These are phyloP conservation scores for Calephelis virginiensis DNA, from an alignment of 1,140 invertebrate species.

Conservation along the genomic window DNA sequence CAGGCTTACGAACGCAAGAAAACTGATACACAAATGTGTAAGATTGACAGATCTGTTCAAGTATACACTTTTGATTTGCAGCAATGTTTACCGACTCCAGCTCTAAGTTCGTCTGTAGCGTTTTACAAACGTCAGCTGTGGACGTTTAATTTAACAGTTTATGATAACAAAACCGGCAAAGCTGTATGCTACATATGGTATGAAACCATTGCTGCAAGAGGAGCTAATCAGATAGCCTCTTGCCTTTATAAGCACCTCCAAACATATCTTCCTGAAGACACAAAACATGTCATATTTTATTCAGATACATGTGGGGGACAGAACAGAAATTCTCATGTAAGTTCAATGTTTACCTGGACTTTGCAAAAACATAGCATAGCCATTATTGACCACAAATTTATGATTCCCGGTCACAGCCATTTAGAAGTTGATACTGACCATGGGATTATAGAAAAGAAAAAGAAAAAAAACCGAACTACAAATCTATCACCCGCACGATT, in stretches of 20 bases:
- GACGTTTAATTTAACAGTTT: background rate
- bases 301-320: background rate
- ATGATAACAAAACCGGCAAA: slow-evolving; percentile 3
- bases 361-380: background rate
- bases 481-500: background rate
- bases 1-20: background rate
- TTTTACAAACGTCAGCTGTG: background rate
- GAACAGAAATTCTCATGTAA: background rate
- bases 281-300: slow-evolving; percentile 6
- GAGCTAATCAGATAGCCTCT: slow-evolving; percentile 4
- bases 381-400: slow-evolving; percentile 2
- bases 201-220: background rate
- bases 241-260: background rate
- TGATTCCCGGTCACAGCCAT: slow-evolving; percentile 5
- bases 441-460: slow-evolving; percentile 3
- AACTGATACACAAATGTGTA: background rate
- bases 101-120: background rate
- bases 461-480: background rate
- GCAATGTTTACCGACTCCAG: background rate
- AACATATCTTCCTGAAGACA: background rate
- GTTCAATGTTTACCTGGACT: slow-evolving; percentile 1
- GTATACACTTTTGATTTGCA: background rate
- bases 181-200: background rate
- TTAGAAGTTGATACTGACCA: slow-evolving; percentile 2
- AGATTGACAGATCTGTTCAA: background rate